Evolutionary conservation across 2,888 invertebrate genomes (phyloP).

Genomic region (Holacanthella duospinosa): DNA sequence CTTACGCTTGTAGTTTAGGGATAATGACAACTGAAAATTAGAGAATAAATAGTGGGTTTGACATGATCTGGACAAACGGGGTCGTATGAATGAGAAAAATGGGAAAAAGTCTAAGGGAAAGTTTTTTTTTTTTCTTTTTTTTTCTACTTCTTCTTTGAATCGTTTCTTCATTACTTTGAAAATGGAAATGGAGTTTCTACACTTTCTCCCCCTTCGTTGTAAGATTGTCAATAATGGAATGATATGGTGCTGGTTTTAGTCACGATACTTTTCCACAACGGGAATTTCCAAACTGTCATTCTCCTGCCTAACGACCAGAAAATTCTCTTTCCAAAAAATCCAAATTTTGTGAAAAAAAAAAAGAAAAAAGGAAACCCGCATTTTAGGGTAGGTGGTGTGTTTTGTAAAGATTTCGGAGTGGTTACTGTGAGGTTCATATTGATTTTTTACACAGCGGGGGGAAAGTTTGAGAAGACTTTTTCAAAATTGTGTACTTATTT

Average conservation of each 20-base stretch:
- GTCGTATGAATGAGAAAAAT: not conserved
- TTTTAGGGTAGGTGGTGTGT: not conserved
- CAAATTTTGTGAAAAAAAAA: not conserved
- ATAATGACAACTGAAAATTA: not conserved
- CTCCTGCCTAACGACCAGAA: not conserved
- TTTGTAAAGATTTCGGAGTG: not conserved
- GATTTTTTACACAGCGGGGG: too few relatives aligned
- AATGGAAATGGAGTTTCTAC: too few relatives aligned
- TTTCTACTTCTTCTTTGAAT: not conserved
- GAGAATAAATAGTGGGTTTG: not conserved
- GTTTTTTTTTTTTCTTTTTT: not conserved
- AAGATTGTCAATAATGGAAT: slow-evolving; percentile 1
- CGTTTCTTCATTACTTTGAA: not conserved
- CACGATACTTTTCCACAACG: not conserved
- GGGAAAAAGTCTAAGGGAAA: not conserved
- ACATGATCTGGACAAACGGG: not conserved
- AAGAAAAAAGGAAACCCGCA: not conserved
- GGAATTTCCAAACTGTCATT: slow-evolving; percentile 2
- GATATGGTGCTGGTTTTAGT: not conserved
- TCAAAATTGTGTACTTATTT: too few relatives aligned
- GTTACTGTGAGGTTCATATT: not conserved
- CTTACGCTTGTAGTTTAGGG: not conserved
- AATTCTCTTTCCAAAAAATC: not conserved
- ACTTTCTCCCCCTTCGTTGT: not conserved
- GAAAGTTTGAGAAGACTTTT: too few relatives aligned